Percentiles rank a stretch among this genome's conserved stretches.
phyloP scores from a whole-genome alignment of 2,113 vertebrate species.

The Patagioenas fasciata region DNA sequence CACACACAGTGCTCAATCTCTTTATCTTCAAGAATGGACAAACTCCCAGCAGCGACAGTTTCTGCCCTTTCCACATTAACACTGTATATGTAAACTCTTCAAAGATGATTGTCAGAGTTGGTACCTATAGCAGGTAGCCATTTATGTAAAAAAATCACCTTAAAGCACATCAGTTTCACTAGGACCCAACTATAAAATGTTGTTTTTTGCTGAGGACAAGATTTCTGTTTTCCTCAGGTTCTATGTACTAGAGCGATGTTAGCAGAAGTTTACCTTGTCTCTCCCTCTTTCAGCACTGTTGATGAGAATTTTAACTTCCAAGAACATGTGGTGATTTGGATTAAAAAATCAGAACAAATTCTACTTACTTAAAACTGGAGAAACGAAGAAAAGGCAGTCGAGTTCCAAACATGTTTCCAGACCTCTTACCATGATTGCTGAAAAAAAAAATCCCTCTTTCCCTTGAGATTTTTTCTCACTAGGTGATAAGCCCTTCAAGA shows the following conservation, averaged over 20 bases:
- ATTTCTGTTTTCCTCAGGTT: not conserved
- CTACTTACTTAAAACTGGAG: not conserved
- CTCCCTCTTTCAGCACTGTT: not conserved
- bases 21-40: not conserved
- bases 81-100: not conserved
- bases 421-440: not conserved
- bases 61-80: not conserved
- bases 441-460: not conserved
- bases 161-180: not conserved
- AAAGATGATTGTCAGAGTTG: not conserved
- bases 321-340: not conserved
- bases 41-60: not conserved
- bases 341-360: not conserved
- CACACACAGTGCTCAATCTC: not conserved
- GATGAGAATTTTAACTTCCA: not conserved
- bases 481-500: not conserved
- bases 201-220: not conserved
- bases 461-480: not conserved
- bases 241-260: not conserved
- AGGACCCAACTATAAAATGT: accelerated
- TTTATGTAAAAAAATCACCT: not conserved
- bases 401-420: not conserved
- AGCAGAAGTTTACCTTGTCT: not conserved
- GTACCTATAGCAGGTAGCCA: not conserved
- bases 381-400: not conserved